Conservation (phyloP, 2,888 invertebrate species). For the Euclidia mi region DNA sequence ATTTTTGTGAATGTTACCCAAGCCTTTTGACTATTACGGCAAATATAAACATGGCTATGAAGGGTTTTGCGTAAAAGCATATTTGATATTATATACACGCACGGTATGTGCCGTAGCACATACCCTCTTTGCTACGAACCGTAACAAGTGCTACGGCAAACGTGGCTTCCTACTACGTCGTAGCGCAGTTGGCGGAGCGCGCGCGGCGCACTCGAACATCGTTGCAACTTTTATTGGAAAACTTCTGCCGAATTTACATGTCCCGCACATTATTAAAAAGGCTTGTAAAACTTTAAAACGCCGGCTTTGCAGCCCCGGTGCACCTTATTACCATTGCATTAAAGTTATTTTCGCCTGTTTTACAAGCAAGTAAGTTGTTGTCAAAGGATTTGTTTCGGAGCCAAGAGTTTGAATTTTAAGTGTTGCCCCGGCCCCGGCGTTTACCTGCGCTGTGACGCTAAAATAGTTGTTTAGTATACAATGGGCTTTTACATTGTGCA, state of each 20-base stretch:
- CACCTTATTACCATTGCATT: slow-evolving; percentile 43
- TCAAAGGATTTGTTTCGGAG: slow-evolving; percentile 52
- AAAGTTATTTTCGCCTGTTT: slow-evolving; percentile 48
- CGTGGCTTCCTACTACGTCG: slow-evolving; percentile 31
- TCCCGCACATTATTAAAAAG: slow-evolving; percentile 85
- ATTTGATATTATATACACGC: too few species aligned
- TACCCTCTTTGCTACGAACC: slow-evolving; percentile 14
- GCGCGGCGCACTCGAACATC: slow-evolving; percentile 66
- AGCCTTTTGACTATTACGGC: too few species aligned
- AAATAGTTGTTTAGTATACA: slow-evolving; percentile 61
- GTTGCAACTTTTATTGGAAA: slow-evolving; percentile 87
- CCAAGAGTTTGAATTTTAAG: slow-evolving; percentile 68
- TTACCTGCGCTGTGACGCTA: slow-evolving; percentile 50
- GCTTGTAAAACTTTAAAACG: slow-evolving; percentile 69
- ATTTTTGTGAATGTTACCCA: too few species aligned
- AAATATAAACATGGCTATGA: too few species aligned
- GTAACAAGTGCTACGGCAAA: slow-evolving; percentile 28
- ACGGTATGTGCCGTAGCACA: background rate
- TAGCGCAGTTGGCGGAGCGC: slow-evolving; percentile 48
- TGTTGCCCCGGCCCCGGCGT: slow-evolving; percentile 52
- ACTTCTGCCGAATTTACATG: slow-evolving; percentile 86
- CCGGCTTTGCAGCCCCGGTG: slow-evolving; percentile 20
- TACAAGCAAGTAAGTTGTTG: slow-evolving; percentile 28
- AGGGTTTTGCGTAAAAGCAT: too few species aligned
- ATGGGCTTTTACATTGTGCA: slow-evolving; percentile 49